Base-by-base conservation (phyloP, 2,888 invertebrate genomes). In the Cryptocephalus primarius region DNA sequence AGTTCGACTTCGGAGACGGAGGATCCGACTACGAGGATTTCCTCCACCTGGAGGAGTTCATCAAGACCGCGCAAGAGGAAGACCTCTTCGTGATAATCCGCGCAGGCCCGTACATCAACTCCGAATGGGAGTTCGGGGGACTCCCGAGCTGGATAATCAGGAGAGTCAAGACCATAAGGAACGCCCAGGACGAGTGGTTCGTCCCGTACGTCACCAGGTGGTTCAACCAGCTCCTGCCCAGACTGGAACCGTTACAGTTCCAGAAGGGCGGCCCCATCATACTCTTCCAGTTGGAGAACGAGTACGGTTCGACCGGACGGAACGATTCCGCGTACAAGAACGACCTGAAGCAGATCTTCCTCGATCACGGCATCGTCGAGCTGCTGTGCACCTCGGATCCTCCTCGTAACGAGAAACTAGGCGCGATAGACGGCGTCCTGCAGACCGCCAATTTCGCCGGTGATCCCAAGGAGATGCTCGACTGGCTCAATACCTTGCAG, bases 71-170 rank as follows among this genome's bases (percentile, higher is more conserved):
- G 0, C 78, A 85, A 43, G 79, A 83, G 54, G 84, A 85, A 64
- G 88, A 83, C 48, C 71, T 95, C 36, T 70, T 83, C 32, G 89
- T 91, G 1, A 77, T 93, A 40, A 69, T 94, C 1, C 73, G 94
- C 14, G 83, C 89, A 0, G 94, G 94, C 0, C 94, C 94, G 0
- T 95, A 90, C 60, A 92, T 94, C 56, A 91, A 91, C 67, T 89
- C 87, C 10, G 94, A 95, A 72, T 81, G 91, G 69, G 93, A 94
- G 50, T 69, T 67, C 50, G 70, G 70, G 9, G 69, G 69, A 6
- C 49, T 69, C 40, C 67, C 67, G 1, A 56, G 58, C 50, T 63
- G 62, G 61, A 46, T 63, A n/a, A 47, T 60, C 10, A 50, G 70
- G 33, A 73, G 74, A n/a, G 49, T 44, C 4, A 41, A 45, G 12